Base-by-base conservation (phyloP, 2,797 vertebrate genomes). In the Pseudopleuronectes americanus region DNA sequence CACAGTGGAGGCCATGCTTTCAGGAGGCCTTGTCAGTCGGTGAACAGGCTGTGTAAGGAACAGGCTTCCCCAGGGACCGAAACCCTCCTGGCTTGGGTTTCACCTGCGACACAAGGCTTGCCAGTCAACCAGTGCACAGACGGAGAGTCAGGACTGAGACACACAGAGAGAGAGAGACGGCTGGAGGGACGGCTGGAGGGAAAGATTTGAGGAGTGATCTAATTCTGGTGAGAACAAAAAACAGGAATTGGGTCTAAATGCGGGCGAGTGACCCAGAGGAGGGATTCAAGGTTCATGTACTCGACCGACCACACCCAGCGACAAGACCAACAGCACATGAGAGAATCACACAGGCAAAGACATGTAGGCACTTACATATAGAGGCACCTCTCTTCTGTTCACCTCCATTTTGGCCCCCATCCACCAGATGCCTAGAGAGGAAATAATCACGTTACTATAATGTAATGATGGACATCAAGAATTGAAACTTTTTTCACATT, bases 321-420 rank as follows among this genome's bases (percentile, higher is more conserved):
- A 4, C 4, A 0, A 38, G 36, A 70, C 53, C 49, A 57, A 49
- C 31, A 51, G 57, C 55, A 64, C 45, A 16, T 22, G n/a, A 57
- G 8, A 58, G 31, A 38, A 16, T 6, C 3, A 36, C 41, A 74
- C 48, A 56, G 3, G 13, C 21, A 22, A 41, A 54, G 57, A 52
- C 47, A 49, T 24, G 52, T 0, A 8, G n/a, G 26, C 21, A 93
- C 92, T 93, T 94, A 96, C 96, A 69, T 96, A 96, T 78, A 97
- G 94, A 91, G 96, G 96, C 74, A 93, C 95, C 91, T 96, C 92
- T 68, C 76, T 56, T 90, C 92, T 94, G 93, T 91, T 96, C 90
- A 96, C 68, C 93, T 96, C 95, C 96, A 96, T 96, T 87, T 89
- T 93, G 87, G 87, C 69, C 9, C 88, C 88, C 94, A 95, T 94